phyloP scores from a whole-genome alignment of 2,888 invertebrate genomes.

The Apamea epomidion region DNA sequence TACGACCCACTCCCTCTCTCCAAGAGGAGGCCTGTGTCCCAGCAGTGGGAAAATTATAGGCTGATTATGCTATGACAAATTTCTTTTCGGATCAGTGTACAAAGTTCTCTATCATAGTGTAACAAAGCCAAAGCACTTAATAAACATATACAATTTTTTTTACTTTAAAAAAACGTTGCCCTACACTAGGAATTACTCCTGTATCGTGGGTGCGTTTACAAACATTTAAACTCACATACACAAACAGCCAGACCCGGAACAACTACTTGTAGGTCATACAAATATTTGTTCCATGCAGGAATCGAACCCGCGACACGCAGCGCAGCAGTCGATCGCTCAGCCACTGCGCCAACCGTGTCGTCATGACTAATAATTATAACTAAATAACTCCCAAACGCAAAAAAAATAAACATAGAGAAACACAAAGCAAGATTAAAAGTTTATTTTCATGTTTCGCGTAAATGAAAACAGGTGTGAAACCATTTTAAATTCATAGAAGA shows the following conservation, averaged over 20 bases:
- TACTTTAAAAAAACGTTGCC: too few species aligned
- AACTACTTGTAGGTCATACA: too few species aligned
- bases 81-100: not conserved
- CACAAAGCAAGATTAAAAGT: not conserved
- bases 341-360: too few species aligned
- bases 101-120: not conserved
- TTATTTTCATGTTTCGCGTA: not conserved
- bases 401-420: not conserved
- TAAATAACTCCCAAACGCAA: not conserved
- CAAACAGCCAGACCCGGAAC: too few species aligned
- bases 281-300: too few species aligned
- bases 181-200: too few species aligned
- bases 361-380: too few species aligned
- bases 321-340: too few species aligned
- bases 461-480: slow-evolving; percentile 18
- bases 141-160: not conserved
- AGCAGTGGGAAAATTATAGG: not conserved
- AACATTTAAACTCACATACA: too few species aligned
- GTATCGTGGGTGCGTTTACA: too few species aligned
- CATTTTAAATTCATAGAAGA: slow-evolving; percentile 37
- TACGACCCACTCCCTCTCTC: not conserved
- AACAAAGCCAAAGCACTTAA: not conserved
- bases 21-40: not conserved
- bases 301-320: too few species aligned
- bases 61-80: not conserved